Percentiles rank a stretch among this genome's conserved stretches.
Conservation (phyloP, 2,113 vertebrate species). For the Xyliphius kryptos region DNA sequence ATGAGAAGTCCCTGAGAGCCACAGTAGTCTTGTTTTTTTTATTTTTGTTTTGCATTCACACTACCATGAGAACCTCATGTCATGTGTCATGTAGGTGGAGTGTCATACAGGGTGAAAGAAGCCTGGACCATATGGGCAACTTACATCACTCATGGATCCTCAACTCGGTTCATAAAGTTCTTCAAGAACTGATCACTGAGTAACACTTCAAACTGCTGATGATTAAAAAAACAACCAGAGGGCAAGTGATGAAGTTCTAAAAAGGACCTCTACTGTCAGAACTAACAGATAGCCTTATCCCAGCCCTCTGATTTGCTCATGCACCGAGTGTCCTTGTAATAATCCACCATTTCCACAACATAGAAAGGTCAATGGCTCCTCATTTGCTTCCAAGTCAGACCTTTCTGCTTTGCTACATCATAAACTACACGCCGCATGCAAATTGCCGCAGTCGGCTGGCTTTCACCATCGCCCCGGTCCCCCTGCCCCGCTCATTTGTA, state of each 20-base stretch:
- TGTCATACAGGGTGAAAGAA: too few relatives aligned
- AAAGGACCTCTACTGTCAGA: not conserved
- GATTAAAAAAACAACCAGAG: too few relatives aligned
- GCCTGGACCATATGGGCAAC: too few relatives aligned
- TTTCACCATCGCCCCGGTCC: slow-evolving; percentile 18
- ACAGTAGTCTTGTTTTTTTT: too few relatives aligned
- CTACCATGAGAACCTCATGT: too few relatives aligned
- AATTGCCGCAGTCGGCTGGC: slow-evolving; percentile 14
- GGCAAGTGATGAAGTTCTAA: not conserved
- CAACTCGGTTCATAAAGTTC: too few relatives aligned
- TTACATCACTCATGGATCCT: too few relatives aligned
- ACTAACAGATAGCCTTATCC: not conserved
- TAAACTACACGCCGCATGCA: slow-evolving; percentile 21
- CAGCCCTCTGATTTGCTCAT: slow-evolving; percentile 1
- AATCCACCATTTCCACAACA: slow-evolving; percentile 32
- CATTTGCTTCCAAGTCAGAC: slow-evolving; percentile 28
- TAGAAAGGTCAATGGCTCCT: slow-evolving; percentile 32
- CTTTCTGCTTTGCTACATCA: slow-evolving; percentile 28
- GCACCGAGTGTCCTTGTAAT: slow-evolving; percentile 22
- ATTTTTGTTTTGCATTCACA: too few relatives aligned
- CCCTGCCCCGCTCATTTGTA: slow-evolving; percentile 23
- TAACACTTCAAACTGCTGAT: too few relatives aligned
- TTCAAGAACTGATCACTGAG: too few relatives aligned
- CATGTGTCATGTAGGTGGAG: too few relatives aligned
- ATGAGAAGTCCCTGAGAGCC: too few relatives aligned